These are phyloP conservation scores for Xylota sylvarum DNA, from an alignment of 2,888 invertebrate species.

Conservation along the genomic window DNA sequence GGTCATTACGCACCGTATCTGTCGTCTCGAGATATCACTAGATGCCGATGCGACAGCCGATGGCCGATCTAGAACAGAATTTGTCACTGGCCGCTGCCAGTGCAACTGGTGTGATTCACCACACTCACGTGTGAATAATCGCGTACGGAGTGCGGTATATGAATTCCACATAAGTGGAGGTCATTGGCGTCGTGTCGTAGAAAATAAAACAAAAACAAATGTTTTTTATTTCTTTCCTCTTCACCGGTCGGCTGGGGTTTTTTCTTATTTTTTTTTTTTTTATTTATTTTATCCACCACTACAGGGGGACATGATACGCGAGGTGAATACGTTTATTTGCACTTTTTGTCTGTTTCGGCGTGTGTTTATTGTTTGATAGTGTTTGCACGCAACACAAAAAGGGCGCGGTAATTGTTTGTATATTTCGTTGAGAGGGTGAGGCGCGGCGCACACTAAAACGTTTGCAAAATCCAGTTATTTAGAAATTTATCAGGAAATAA, in stretches of 20 bases:
- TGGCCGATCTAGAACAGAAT: conserved; percentile 2
- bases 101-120: conserved; percentile 60
- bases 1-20: background rate
- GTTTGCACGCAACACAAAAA: conserved; percentile 48
- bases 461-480: conserved; percentile 2
- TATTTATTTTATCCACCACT: conserved; percentile 15
- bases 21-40: background rate
- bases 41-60: background rate
- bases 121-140: conserved; percentile 63
- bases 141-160: conserved; percentile 43
- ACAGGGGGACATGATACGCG: conserved; percentile 29
- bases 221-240: conserved; percentile 33
- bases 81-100: conserved; percentile 13
- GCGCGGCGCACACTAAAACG: background rate
- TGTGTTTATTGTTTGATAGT: conserved; percentile 39
- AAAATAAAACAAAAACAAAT: conserved; percentile 20
- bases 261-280: conserved; percentile 24
- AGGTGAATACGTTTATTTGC: conserved; percentile 58
- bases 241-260: conserved; percentile 26
- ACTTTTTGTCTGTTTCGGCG: conserved; percentile 14
- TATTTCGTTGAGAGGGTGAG: conserved; percentile 26
- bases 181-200: conserved; percentile 57
- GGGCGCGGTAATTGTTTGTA: conserved; percentile 49
- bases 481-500: conserved; percentile 5
- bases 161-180: conserved; percentile 62